phyloP scores from a whole-genome alignment of 1,140 invertebrate species.

The Saccostrea glomerata region DNA sequence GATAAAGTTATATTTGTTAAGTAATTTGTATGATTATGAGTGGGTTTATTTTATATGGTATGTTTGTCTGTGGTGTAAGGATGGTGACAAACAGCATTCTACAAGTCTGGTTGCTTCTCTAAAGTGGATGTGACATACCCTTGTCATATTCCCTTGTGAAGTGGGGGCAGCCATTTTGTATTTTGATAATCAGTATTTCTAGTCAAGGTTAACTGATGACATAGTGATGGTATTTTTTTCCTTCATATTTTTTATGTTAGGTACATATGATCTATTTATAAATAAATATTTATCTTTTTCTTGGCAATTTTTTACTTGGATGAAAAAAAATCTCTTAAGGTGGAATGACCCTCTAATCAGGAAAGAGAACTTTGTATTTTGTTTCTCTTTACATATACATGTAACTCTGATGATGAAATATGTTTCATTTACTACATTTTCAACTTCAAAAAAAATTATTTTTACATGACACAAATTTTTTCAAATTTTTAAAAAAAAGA shows the following conservation, averaged over 20 bases:
- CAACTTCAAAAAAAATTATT: not conserved
- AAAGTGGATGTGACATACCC: too few species aligned
- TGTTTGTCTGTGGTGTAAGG: not conserved
- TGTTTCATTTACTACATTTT: not conserved
- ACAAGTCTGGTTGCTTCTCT: not conserved
- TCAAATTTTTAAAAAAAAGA: too few species aligned
- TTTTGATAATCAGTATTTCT: constrained; percentile 37
- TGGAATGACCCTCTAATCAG: not conserved
- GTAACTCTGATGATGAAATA: not conserved
- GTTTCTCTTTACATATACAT: not conserved
- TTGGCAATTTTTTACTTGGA: not conserved
- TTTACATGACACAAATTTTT: not conserved
- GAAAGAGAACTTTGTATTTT: not conserved
- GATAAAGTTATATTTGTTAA: not conserved
- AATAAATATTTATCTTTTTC: not conserved
- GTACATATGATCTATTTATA: not conserved
- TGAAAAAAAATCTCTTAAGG: not conserved
- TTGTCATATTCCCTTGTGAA: not conserved
- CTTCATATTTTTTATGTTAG: not conserved
- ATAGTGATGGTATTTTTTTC: constrained; percentile 5
- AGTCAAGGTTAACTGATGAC: not conserved
- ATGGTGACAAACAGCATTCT: not conserved
- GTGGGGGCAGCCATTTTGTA: not conserved
- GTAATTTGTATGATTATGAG: not conserved
- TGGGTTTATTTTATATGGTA: not conserved